Evolutionary conservation across 2,113 vertebrate species (phyloP).

Genomic region (Aphyosemion australe): DNA sequence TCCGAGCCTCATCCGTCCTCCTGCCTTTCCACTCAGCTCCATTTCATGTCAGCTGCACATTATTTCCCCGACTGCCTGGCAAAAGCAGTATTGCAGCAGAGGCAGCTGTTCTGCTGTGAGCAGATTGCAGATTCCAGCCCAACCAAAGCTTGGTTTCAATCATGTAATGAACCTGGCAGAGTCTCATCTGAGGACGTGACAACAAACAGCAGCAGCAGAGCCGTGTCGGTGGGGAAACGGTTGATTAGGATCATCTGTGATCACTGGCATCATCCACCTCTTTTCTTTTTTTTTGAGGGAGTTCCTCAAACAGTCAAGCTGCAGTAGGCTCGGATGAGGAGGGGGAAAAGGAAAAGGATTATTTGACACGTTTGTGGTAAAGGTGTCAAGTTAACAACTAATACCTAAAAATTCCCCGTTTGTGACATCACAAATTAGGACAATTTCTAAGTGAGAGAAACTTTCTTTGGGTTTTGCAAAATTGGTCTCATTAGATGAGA

Average conservation of each 20-base stretch:
- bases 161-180: constrained; percentile 12
- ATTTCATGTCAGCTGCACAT: constrained; percentile 31
- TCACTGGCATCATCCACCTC: constrained; percentile 1
- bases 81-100: constrained; percentile 14
- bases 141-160: constrained; percentile 40
- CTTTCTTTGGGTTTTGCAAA: no score
- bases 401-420: no score
- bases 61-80: constrained; percentile 36
- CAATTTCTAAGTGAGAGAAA: no score
- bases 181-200: constrained; percentile 21
- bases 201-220: constrained; percentile 30
- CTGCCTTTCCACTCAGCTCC: constrained; percentile 15
- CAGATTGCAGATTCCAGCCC: constrained; percentile 36
- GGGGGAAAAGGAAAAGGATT: neutral
- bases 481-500: no score
- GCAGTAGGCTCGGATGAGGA: neutral
- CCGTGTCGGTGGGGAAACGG: constrained; percentile 8
- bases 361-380: neutral
- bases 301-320: neutral
- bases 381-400: neutral
- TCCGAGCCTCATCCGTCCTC: neutral
- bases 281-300: neutral
- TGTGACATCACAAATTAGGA: no score
- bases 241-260: constrained; percentile 15
- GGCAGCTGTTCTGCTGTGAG: constrained; percentile 29